phyloP scores from a whole-genome alignment of 1,140 invertebrate genomes.

The Bicyclus anynana region DNA sequence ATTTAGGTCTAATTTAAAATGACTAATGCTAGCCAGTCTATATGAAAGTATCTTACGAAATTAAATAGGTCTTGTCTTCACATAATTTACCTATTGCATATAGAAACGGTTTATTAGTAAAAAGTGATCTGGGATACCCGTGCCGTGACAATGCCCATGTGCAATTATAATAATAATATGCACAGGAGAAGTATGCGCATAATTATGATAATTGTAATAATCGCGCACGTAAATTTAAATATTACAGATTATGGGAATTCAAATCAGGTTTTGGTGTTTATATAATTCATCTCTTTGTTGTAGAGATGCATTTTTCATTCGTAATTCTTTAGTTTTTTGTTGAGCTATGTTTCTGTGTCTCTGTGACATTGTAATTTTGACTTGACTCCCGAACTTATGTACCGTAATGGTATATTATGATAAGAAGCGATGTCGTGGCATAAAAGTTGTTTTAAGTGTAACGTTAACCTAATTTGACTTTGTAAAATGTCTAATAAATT shows the following conservation, averaged over 20 bases:
- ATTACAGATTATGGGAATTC: not conserved
- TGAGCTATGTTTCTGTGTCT: too few relatives aligned
- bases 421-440: too few relatives aligned
- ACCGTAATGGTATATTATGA: too few relatives aligned
- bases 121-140: slow-evolving; percentile 26
- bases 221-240: not conserved
- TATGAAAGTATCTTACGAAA: slow-evolving; percentile 3
- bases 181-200: slow-evolving; percentile 3
- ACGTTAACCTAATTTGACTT: too few relatives aligned
- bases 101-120: slow-evolving; percentile 23
- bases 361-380: too few relatives aligned
- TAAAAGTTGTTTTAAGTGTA: too few relatives aligned
- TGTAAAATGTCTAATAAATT: too few relatives aligned
- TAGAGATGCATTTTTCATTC: too few relatives aligned
- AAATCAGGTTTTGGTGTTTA: not conserved
- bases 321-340: too few relatives aligned
- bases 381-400: too few relatives aligned
- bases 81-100: slow-evolving; percentile 19
- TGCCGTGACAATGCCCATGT: slow-evolving; percentile 23
- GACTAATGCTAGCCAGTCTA: slow-evolving; percentile 1
- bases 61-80: slow-evolving; percentile 15
- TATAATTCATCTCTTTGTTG: not conserved
- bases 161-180: slow-evolving; percentile 10
- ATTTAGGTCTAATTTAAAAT: too few relatives aligned
- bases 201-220: slow-evolving; percentile 7